Conservation (phyloP, 2,113 vertebrate genomes). For the Chamaea fasciata region DNA sequence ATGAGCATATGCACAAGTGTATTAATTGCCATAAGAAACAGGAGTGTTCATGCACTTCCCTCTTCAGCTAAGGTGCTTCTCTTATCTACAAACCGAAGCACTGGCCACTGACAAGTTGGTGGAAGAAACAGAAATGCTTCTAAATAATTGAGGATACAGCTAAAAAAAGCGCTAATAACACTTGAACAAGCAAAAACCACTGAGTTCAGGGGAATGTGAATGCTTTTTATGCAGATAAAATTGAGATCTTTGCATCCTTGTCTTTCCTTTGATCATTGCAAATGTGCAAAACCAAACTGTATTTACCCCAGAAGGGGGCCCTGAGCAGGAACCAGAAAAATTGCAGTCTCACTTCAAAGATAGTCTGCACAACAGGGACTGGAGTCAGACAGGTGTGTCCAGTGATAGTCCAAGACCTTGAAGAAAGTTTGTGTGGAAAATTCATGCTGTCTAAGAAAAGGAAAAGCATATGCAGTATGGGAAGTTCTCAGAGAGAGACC, state of each 20-base stretch:
- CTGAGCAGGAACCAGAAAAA: not conserved
- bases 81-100: not conserved
- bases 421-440: not conserved
- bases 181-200: not conserved
- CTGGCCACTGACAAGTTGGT: not conserved
- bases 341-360: not conserved
- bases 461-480: not conserved
- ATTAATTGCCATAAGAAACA: not conserved
- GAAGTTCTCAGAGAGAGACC: not conserved
- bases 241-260: not conserved
- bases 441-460: not conserved
- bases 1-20: not conserved
- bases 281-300: not conserved
- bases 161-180: not conserved
- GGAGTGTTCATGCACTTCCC: not conserved
- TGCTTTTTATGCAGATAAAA: not conserved
- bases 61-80: not conserved
- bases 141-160: not conserved
- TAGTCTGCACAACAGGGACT: rapidly evolving
- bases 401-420: not conserved
- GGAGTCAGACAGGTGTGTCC: not conserved
- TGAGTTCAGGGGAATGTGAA: not conserved
- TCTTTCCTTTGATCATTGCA: not conserved
- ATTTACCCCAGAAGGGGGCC: rapidly evolving
- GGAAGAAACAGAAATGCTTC: not conserved